Conservation (phyloP, 2,797 vertebrate genomes). For the Labroides dimidiatus region DNA sequence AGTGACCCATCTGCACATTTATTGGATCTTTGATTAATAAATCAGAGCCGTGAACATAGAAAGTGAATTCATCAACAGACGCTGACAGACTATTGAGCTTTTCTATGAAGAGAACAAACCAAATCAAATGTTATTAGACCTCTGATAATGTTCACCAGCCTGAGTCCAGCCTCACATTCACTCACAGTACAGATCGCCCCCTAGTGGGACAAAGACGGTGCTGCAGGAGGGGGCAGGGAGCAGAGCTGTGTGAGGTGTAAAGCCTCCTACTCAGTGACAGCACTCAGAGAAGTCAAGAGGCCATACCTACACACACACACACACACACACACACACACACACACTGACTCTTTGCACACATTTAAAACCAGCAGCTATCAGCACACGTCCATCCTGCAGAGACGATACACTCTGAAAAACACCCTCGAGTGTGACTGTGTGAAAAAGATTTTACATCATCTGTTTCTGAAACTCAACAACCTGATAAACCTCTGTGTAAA, state of each 20-base stretch:
- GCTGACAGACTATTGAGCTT: too few species aligned
- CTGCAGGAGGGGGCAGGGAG: constrained; percentile 13
- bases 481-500: too few species aligned
- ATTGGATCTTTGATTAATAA: too few species aligned
- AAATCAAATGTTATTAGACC: neutral
- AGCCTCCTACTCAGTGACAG: constrained; percentile 46
- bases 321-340: constrained; percentile 12
- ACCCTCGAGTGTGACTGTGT: neutral
- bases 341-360: constrained; percentile 18
- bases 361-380: constrained; percentile 27
- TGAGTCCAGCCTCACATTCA: neutral
- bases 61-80: too few species aligned
- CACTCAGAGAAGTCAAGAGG: constrained; percentile 53
- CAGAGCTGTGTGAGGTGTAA: constrained; percentile 19
- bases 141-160: neutral
- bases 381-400: neutral
- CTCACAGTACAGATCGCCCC: constrained; percentile 59
- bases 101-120: neutral
- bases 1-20: too few species aligned
- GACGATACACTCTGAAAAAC: neutral
- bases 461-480: too few species aligned
- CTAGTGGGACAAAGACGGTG: constrained; percentile 17
- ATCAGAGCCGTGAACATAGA: too few species aligned
- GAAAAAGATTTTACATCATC: neutral
- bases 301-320: constrained; percentile 42